Base-by-base conservation (phyloP, 2,888 invertebrate species). In the Dynastes hyllus region DNA sequence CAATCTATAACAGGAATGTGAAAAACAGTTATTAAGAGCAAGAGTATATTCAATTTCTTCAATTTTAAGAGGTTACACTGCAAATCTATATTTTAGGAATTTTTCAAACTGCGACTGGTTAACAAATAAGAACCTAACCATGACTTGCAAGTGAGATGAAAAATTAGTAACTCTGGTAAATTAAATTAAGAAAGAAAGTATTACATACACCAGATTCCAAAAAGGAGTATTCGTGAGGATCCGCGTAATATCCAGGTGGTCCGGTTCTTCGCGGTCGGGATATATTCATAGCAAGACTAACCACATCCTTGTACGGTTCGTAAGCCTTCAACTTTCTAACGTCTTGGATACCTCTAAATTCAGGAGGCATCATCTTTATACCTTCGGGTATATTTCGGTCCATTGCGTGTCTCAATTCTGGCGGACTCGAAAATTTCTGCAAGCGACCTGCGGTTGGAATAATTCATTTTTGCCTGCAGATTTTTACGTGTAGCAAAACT, bases 361-460 rank as follows among this genome's bases (percentile, higher is more conserved):
- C 73, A 5, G 73, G 73, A 45, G 73, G 73, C 73, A 75, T 75
- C 22, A 75, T 58, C 29, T 67, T 63, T 69, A 79, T 27, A 16
- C 1, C 73, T 37, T 79, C 71, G 2, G 82, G 80, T 40, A 80
- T n/a, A 40, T 55, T 79, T 22, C 76, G n/a, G 51, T 82, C 81
- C 81, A 82, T 79, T 55, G 45, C 71, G 29, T 63, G 65, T 37
- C 82, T 76, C 11, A 82, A 73, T n/a, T 55, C 78, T 32, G 73
- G 65, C 6, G 81, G 82, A 53, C 81, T 81, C 4, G 81, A 81
- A 32, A 80, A 81, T 11, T 63, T 65, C 6, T 45, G 45, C 2
- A 45, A 45, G 2, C 45, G 45, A 9, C 1, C 45, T 45, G 8
- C 1, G 2, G 8, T 45, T 8, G 8, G 2, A 45, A 11, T 45